phyloP scores from a whole-genome alignment of 2,888 invertebrate species.

The Orchestes rusci region DNA sequence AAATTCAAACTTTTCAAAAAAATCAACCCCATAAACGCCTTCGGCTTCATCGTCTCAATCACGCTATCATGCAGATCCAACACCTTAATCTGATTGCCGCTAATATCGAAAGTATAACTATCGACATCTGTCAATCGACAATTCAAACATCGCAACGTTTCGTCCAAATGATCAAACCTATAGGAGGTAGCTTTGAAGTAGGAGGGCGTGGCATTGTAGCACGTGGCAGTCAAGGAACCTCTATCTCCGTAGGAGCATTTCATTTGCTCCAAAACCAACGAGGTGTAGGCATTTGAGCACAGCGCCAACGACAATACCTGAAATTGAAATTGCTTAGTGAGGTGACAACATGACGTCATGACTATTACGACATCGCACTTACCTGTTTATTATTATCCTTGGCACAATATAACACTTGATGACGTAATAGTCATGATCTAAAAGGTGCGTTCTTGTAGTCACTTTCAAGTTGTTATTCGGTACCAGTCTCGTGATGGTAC shows the following conservation, averaged over 20 bases:
- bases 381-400: too few species aligned
- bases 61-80: conserved; percentile 34
- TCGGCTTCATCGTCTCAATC: conserved; percentile 34
- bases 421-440: too few species aligned
- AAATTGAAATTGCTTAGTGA: too few species aligned
- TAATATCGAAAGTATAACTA: conserved; percentile 39
- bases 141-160: conserved; percentile 29
- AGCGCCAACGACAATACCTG: too few species aligned
- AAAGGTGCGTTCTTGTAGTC: too few species aligned
- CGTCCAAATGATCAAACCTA: conserved; percentile 37
- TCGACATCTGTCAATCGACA: conserved; percentile 37
- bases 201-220: conserved; percentile 37
- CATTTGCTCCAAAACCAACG: conserved; percentile 26
- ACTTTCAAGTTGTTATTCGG: too few species aligned
- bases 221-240: conserved; percentile 42
- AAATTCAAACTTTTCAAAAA: conserved; percentile 36
- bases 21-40: conserved; percentile 40
- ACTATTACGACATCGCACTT: too few species aligned
- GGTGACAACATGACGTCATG: too few species aligned
- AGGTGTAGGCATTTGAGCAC: too few species aligned
- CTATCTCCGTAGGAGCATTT: conserved; percentile 42
- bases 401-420: too few species aligned
- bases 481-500: too few species aligned
- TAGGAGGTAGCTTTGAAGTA: conserved; percentile 40
- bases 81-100: conserved; percentile 39